Conservation (phyloP, 2,888 invertebrate species). For the Chrysolina oricalcia region DNA sequence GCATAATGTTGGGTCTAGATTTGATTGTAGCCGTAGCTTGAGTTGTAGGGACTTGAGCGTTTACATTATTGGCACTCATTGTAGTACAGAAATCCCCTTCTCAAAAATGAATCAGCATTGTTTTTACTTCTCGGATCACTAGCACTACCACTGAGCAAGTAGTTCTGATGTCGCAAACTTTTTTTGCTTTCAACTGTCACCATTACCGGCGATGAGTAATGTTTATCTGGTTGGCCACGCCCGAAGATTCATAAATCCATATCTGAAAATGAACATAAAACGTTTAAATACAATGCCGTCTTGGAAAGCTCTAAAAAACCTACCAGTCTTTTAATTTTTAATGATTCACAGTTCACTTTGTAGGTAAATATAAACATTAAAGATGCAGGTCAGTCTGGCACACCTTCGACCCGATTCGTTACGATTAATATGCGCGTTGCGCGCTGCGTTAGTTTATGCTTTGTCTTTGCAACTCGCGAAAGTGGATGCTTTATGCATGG, state of each 20-base stretch:
- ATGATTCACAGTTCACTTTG: slow-evolving; percentile 45
- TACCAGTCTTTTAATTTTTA: slow-evolving; percentile 41
- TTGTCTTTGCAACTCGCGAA: slow-evolving; percentile 40
- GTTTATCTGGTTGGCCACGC: slow-evolving; percentile 71
- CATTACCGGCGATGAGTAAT: slow-evolving; percentile 67
- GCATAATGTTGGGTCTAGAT: slow-evolving; percentile 72
- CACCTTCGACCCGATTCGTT: slow-evolving; percentile 53
- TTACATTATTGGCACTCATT: slow-evolving; percentile 71
- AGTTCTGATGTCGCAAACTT: slow-evolving; percentile 41
- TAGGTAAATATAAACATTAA: slow-evolving; percentile 51
- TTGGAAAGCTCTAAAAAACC: slow-evolving; percentile 23
- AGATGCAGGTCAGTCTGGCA: slow-evolving; percentile 59
- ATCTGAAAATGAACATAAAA: slow-evolving; percentile 4
- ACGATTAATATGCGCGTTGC: slow-evolving; percentile 12
- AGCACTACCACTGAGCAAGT: slow-evolving; percentile 30
- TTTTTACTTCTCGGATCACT: slow-evolving; percentile 27
- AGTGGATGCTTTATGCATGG: slow-evolving; percentile 20
- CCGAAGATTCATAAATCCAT: slow-evolving; percentile 58
- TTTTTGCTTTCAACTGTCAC: slow-evolving; percentile 58
- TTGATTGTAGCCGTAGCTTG: slow-evolving; percentile 71
- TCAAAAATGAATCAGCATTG: slow-evolving; percentile 35
- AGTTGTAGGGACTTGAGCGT: slow-evolving; percentile 67
- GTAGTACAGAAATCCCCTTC: slow-evolving; percentile 32
- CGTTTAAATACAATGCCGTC: background rate
- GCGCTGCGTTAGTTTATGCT: slow-evolving; percentile 15